These are phyloP conservation scores for Hydrolagus colliei DNA, from an alignment of 2,797 vertebrate genomes.

Conservation along the genomic window DNA sequence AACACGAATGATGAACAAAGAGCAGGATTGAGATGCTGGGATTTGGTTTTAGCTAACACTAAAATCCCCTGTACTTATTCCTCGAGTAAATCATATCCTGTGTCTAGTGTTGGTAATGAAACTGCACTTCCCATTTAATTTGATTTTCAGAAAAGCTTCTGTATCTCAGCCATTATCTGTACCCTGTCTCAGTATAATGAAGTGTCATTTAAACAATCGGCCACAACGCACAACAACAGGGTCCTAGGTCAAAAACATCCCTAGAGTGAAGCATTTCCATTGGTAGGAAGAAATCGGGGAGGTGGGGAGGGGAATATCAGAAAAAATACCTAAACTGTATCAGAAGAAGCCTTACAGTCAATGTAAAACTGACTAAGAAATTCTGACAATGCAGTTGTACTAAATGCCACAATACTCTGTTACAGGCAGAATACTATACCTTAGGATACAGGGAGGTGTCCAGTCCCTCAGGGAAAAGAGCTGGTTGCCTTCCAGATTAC, in stretches of 20 bases:
- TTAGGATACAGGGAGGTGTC: constrained; percentile 22
- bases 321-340: too few relatives aligned
- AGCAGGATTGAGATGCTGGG: neutral
- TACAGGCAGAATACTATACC: too few relatives aligned
- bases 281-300: too few relatives aligned
- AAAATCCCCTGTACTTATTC: neutral
- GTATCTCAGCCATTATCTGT: neutral
- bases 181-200: neutral
- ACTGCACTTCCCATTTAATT: neutral
- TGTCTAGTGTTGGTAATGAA: neutral
- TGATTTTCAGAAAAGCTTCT: neutral
- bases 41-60: neutral
- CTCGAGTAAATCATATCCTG: neutral
- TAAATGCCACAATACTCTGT: too few relatives aligned
- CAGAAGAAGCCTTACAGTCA: too few relatives aligned
- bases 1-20: neutral
- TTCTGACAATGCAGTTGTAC: too few relatives aligned
- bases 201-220: neutral
- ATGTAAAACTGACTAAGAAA: too few relatives aligned
- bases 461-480: neutral
- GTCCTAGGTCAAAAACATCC: too few relatives aligned
- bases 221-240: neutral
- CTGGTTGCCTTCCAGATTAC: constrained; percentile 25
- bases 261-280: too few relatives aligned
- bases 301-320: too few relatives aligned